These are phyloP conservation scores for Ephialtes manifestator DNA, from an alignment of 2,888 invertebrate genomes.

Conservation along the genomic window DNA sequence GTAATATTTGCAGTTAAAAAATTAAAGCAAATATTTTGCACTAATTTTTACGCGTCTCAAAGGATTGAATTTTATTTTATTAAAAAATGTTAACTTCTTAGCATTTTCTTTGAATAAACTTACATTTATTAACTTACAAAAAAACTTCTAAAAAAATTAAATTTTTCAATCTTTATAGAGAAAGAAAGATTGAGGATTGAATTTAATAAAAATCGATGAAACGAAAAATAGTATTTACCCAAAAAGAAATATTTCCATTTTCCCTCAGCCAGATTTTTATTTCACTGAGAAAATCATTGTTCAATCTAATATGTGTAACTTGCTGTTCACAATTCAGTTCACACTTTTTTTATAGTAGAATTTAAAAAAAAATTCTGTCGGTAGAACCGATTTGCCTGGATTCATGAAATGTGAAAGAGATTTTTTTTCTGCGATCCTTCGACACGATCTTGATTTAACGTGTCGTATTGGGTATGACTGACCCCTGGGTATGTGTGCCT, in stretches of 20 bases:
- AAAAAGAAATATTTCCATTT: background rate
- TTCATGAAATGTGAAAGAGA: background rate
- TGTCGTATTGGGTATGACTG: constrained; percentile 4
- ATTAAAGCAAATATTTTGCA: too few species aligned
- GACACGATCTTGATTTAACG: constrained; percentile 14
- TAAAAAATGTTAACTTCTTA: too few species aligned
- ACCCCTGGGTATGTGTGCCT: background rate
- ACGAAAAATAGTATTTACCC: too few species aligned
- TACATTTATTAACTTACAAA: too few species aligned
- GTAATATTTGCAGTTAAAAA: too few species aligned
- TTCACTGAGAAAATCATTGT: background rate
- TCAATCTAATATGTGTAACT: background rate
- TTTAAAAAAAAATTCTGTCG: background rate
- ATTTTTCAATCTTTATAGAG: too few species aligned
- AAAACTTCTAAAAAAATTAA: too few species aligned
- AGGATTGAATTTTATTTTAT: too few species aligned
- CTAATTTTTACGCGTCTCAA: too few species aligned
- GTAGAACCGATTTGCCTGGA: background rate
- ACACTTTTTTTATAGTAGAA: background rate
- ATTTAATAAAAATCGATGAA: background rate
- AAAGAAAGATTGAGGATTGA: background rate
- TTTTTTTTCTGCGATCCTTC: constrained; percentile 11
- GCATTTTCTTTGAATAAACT: too few species aligned
- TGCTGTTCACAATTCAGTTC: background rate
- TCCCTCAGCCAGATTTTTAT: constrained; percentile 2